Evolutionary conservation across 2,113 vertebrate species (phyloP).

Genomic region (Phodopus roborovskii): DNA sequence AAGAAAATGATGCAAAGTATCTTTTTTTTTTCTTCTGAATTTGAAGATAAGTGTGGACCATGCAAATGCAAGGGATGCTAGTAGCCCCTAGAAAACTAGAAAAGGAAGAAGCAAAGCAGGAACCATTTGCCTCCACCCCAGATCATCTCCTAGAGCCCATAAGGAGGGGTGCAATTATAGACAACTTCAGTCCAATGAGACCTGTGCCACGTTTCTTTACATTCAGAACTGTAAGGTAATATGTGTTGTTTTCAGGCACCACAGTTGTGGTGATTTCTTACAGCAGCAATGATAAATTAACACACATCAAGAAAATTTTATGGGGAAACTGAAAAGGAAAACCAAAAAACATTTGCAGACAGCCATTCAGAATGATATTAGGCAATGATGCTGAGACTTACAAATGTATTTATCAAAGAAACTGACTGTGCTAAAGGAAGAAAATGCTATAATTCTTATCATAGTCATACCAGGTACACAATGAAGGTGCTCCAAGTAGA

Average conservation of each 20-base stretch:
- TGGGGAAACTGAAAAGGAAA: background rate
- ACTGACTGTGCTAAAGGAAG: background rate
- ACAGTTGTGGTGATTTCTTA: background rate
- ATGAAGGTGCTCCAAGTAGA: background rate
- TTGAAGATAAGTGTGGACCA: background rate
- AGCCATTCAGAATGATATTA: background rate
- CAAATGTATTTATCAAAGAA: background rate
- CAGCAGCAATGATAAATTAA: background rate
- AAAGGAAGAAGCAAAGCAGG: background rate
- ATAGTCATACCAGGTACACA: background rate
- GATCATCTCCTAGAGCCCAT: background rate
- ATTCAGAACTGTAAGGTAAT: background rate
- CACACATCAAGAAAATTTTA: constrained; percentile 16
- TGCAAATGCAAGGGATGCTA: background rate
- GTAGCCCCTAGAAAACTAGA: background rate
- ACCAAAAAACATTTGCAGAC: constrained; percentile 22
- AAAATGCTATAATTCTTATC: background rate
- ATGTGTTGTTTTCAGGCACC: background rate
- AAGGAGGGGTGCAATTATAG: background rate
- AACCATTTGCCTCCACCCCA: no score
- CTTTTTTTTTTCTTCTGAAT: background rate
- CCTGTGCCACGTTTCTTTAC: background rate
- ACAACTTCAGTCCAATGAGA: background rate
- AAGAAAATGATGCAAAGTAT: background rate
- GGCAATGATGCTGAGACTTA: background rate